Evolutionary conservation across 2,888 invertebrate species (phyloP), one percentile per base, ranked within the genome.

Genomic region (Drosophila pseudotakahashii): DNA sequence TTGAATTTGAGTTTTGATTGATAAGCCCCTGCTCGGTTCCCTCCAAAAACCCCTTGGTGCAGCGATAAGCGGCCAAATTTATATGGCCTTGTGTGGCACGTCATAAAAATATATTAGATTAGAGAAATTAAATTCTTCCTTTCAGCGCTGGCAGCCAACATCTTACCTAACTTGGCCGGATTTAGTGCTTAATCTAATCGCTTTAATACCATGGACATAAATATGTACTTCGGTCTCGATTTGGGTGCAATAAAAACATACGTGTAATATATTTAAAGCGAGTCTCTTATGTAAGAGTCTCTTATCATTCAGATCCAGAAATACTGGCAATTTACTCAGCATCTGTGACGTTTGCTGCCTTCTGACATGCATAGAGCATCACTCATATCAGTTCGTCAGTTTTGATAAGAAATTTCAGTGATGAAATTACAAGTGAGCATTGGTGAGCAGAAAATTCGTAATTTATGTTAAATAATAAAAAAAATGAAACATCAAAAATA

Each of bases 1-100:
- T 66, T 32, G 48, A 52, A 61, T 81, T 85, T 82, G 66, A 68
- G 53, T 66, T 74, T 34, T 73, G 63, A 71, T 77, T 86, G 89
- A 81, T 81, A 79, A 77, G 62, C 32, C 44, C 9, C 37, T 23
- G 19, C 32, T 32, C 44, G 9, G 9, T 14, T 7, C n/a, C 67
- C 62, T 50, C 48, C 48, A 34, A 63, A 34, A 70, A 70, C 57
- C 64, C 53, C 55, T 44, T 47, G 68, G 42, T 75, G 68, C 75
- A 55, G 50, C 42, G 71, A 71, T 71, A 71, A 71, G 71, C 51
- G 54, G n/a, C 58, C 39, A 63, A 74, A 71, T 39, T 61, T 68
- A 52, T 73, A 48, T 42, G 64, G 32, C 69, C 66, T 32, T 48
- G 74, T 41, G 48, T 37, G 68, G 67, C 53, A 66, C 64, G 64